Conservation (phyloP, 2,888 invertebrate genomes). For the Fragum fragum region DNA sequence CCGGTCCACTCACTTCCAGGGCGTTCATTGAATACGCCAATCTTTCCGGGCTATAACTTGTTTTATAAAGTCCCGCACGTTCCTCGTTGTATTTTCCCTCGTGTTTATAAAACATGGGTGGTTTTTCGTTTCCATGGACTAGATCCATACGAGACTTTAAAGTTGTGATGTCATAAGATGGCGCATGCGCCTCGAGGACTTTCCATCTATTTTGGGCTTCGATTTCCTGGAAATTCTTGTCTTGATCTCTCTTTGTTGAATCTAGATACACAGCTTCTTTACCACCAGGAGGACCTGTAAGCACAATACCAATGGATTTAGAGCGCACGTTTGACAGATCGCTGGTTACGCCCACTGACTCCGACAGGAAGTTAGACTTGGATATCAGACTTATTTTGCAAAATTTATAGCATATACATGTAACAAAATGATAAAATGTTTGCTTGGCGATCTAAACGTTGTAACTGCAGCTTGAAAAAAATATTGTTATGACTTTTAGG, state of each 20-base stretch:
- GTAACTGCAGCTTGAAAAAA: too few species aligned
- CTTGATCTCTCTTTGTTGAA: constrained; percentile 69
- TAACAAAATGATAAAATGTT: too few species aligned
- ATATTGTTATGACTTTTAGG: too few species aligned
- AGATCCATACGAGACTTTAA: constrained; percentile 79
- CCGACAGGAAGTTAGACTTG: too few species aligned
- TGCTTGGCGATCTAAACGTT: too few species aligned
- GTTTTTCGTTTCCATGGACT: constrained; percentile 73
- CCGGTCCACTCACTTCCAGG: constrained; percentile 74
- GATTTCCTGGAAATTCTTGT: constrained; percentile 80
- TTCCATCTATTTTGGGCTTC: constrained; percentile 83
- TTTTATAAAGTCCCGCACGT: constrained; percentile 84
- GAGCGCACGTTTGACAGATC: too few species aligned
- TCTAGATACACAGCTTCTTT: constrained; percentile 70
- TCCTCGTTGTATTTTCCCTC: constrained; percentile 85
- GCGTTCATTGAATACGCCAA: constrained; percentile 81
- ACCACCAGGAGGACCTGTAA: constrained; percentile 63
- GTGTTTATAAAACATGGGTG: constrained; percentile 83
- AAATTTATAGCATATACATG: too few species aligned
- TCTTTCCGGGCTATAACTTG: constrained; percentile 82
- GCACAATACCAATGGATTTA: too few species aligned
- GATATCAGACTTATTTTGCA: too few species aligned
- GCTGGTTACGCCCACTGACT: too few species aligned
- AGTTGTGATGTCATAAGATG: constrained; percentile 80
- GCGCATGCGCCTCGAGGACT: constrained; percentile 79